phyloP scores from a whole-genome alignment of 2,797 vertebrate species.

The Prunella strophiata region DNA sequence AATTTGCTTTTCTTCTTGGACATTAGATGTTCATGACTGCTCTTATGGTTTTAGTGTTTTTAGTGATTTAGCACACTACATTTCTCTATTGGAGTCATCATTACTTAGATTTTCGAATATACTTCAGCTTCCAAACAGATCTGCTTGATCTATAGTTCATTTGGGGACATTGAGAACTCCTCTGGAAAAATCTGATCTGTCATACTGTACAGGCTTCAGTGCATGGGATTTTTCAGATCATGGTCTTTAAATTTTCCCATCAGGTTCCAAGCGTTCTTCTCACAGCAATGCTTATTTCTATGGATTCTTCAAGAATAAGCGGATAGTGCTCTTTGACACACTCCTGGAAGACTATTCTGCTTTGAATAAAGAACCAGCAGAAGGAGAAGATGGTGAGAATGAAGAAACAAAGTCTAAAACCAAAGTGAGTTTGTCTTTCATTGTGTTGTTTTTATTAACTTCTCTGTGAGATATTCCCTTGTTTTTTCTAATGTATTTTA shows the following conservation, averaged over 20 bases:
- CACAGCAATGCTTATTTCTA: slow-evolving; percentile 99
- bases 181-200: not conserved
- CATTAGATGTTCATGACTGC: not conserved
- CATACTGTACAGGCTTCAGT: not conserved
- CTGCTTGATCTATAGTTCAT: not conserved
- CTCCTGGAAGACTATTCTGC: slow-evolving; percentile 95
- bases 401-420: slow-evolving; percentile 85
- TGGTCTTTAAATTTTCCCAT: slow-evolving; percentile 30
- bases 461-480: not conserved
- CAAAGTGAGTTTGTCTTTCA: slow-evolving; percentile 80
- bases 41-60: not conserved
- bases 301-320: slow-evolving; percentile 98
- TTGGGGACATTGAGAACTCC: not conserved
- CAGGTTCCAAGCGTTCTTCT: slow-evolving; percentile 97
- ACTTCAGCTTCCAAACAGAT: not conserved
- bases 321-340: slow-evolving; percentile 97
- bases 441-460: not conserved
- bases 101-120: not conserved
- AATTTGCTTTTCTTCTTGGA: not conserved
- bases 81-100: not conserved
- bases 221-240: slow-evolving; percentile 4
- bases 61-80: not conserved
- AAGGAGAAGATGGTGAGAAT: slow-evolving; percentile 78
- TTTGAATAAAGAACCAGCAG: slow-evolving; percentile 84
- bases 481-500: not conserved